Conservation (phyloP, 2,113 vertebrate species). For the Ciconia boyciana region DNA sequence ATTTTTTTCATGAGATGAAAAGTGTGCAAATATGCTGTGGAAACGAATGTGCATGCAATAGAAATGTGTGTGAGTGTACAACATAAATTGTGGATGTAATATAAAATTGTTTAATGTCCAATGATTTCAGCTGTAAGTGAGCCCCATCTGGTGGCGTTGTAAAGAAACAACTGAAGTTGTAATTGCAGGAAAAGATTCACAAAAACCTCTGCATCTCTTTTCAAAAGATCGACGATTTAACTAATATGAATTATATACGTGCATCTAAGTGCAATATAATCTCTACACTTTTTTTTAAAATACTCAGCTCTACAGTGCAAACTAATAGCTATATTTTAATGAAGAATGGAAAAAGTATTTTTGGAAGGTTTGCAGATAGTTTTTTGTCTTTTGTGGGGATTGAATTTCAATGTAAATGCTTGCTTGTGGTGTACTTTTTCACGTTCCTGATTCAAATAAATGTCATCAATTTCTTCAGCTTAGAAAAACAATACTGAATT, state of each 20-base stretch:
- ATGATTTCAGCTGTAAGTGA: slow-evolving; percentile 63
- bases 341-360: background rate
- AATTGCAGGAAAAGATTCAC: background rate
- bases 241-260: background rate
- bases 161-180: slow-evolving; percentile 7
- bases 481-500: background rate
- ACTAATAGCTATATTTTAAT: background rate
- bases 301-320: background rate
- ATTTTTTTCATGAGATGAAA: background rate
- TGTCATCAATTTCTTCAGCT: background rate
- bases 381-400: background rate
- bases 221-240: background rate
- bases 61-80: background rate
- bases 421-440: background rate
- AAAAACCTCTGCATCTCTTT: background rate
- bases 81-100: background rate
- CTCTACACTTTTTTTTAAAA: background rate
- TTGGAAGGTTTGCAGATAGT: background rate
- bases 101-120: background rate
- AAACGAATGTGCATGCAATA: background rate
- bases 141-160: slow-evolving; percentile 75
- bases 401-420: background rate
- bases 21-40: background rate
- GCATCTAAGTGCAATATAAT: background rate
- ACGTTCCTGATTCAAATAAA: background rate